phyloP scores from a whole-genome alignment of 2,113 vertebrate species.

The Lota lota region DNA sequence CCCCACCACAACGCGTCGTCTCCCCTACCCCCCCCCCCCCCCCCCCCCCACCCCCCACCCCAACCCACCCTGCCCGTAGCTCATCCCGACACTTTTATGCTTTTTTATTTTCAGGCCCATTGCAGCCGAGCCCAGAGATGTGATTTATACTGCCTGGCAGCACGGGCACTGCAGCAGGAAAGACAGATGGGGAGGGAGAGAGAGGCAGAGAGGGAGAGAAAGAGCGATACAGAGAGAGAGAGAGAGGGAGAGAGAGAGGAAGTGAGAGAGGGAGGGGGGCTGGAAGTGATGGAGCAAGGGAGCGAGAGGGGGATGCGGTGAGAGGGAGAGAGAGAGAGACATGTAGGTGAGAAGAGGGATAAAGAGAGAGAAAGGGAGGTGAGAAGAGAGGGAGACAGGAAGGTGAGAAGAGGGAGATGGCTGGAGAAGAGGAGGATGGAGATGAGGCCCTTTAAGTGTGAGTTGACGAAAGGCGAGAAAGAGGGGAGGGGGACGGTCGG shows the following conservation, averaged over 20 bases:
- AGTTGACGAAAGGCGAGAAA: neutral
- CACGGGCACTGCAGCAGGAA: constrained; percentile 73
- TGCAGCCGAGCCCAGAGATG: constrained; percentile 71
- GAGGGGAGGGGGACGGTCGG: constrained; percentile 4
- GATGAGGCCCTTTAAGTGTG: neutral
- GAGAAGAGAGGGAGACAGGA: constrained; percentile 1
- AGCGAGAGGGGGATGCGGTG: constrained; percentile 31
- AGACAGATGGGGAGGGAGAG: constrained; percentile 54
- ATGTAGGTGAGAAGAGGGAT: constrained; percentile 57
- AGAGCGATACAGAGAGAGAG: too few relatives aligned
- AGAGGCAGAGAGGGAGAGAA: neutral
- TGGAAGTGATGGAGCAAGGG: neutral
- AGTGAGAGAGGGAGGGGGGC: constrained; percentile 57
- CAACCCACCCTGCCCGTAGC: constrained; percentile 58
- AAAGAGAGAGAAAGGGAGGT: constrained; percentile 17
- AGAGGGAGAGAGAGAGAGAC: constrained; percentile 27
- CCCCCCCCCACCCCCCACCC: too few relatives aligned
- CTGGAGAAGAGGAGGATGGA: neutral
- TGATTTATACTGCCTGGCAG: constrained; percentile 76
- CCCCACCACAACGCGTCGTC: constrained; percentile 21
- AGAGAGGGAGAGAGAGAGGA: too few relatives aligned
- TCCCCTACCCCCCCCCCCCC: too few relatives aligned
- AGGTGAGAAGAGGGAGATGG: constrained; percentile 27
- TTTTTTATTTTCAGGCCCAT: constrained; percentile 77
- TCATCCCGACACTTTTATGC: constrained; percentile 76